A percentile compares a stretch with the other conserved stretches of the same genome.
phyloP scores from a whole-genome alignment of 1,140 invertebrate species.

The Pseudoatta argentina region DNA sequence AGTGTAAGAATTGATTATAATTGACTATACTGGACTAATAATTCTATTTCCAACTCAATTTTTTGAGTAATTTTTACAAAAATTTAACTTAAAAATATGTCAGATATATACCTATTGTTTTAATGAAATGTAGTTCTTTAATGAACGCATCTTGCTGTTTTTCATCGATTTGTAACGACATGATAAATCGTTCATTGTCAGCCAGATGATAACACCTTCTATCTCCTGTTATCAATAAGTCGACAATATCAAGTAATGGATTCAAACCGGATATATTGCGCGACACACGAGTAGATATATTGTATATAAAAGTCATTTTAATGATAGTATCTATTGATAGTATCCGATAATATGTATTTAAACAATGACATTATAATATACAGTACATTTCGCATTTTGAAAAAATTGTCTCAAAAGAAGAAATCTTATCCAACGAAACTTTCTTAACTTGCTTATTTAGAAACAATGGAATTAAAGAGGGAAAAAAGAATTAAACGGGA shows the following conservation, averaged over 20 bases:
- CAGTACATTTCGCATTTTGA: neutral
- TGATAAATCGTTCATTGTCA: constrained; percentile 4
- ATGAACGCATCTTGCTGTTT: neutral
- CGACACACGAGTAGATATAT: neutral
- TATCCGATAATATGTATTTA: too few species aligned
- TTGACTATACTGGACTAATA: too few species aligned
- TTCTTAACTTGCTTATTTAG: neutral
- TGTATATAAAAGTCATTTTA: neutral
- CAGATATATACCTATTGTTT: neutral
- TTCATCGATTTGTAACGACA: neutral
- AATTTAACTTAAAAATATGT: neutral
- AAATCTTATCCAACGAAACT: neutral
- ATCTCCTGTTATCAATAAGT: constrained; percentile 29
- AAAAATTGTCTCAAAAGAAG: neutral
- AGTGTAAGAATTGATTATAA: too few species aligned
- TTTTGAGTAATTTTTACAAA: neutral
- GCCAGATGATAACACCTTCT: constrained; percentile 24
- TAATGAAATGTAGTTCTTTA: neutral
- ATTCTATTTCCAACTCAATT: too few species aligned
- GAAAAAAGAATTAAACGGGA: too few species aligned
- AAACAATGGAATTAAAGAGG: neutral
- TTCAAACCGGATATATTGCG: neutral
- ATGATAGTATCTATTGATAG: neutral
- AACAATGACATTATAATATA: too few species aligned
- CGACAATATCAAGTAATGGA: constrained; percentile 1